Evolutionary conservation across 2,888 invertebrate species (phyloP), one percentile per base, ranked within the genome.

Genomic region (Nycteola revayana): DNA sequence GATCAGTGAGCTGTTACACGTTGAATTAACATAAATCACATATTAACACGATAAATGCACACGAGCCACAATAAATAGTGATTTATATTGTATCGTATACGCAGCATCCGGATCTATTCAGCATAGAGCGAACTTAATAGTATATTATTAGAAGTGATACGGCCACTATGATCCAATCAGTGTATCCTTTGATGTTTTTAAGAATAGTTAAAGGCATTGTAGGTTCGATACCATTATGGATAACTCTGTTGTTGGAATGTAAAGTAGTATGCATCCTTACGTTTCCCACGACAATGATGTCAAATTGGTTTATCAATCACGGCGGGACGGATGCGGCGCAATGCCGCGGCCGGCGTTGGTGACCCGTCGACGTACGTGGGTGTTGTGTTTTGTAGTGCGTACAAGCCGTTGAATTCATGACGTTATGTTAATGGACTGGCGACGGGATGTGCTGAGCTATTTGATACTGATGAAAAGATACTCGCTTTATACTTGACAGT

Each of bases 251-350:
- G 42, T 48, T 42, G 44, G 42, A 41, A 40, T 29, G 37, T 54
- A 49, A 58, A 54, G 46, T 41, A 42, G 42, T 49, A 40, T 50
- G 51, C 40, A 59, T 57, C 54, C 54, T 64, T 58, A 66, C 55
- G 70, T 66, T 79, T 86, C 87, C 74, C 86, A 87, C 86, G 84
- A 56, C 80, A 85, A 85, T 86, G 61, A 76, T 76, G 74, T 73
- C 70, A 79, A 80, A 78, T 81, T 76, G 75, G 66, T 75, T 81
- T 81, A 85, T 85, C 85, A 86, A 86, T 86, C 83, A 77, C 74
- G 69, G 67, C 66, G 66, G 64, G 72, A 74, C 81, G 85, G 84
- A 86, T 84, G 82, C 70, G 60, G 63, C 54, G 65, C 68, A 70
- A 69, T 63, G 70, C 61, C 66, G 21, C n/a, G 7, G 21, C 21